Evolutionary conservation across 2,888 invertebrate genomes (phyloP).

Genomic region (Phaonia tiefii): DNA sequence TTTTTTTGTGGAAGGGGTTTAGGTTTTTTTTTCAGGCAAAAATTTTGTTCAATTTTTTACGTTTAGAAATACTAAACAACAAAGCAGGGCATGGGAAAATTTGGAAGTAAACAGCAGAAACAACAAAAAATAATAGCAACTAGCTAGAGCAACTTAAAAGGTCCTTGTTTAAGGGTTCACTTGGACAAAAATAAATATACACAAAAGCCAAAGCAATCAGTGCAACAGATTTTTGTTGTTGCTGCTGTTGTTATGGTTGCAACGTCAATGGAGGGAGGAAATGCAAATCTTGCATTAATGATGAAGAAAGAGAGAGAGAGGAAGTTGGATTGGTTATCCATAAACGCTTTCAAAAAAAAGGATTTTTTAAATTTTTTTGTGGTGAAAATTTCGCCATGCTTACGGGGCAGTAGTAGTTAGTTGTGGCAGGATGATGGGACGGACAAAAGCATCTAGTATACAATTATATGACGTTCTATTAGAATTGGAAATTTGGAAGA

Average conservation of each 20-base stretch:
- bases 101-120: not conserved
- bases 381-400: no score
- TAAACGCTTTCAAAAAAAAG: no score
- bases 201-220: conserved; percentile 38
- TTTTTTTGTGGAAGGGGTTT: not conserved
- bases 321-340: not conserved
- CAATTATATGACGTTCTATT: no score
- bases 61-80: not conserved
- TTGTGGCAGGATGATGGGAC: no score
- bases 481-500: no score
- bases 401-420: no score
- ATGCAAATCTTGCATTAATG: conserved; percentile 18
- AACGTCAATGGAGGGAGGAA: not conserved
- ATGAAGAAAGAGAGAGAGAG: not conserved
- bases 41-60: not conserved
- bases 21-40: not conserved
- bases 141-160: not conserved
- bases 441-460: no score
- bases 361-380: no score
- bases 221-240: conserved; percentile 17
- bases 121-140: not conserved
- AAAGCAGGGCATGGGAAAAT: no score
- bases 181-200: not conserved
- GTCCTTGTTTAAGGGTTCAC: conserved; percentile 13
- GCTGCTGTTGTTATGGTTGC: not conserved